Base-by-base conservation (phyloP, 2,888 invertebrate genomes). In the Rhagophthalmus giganteus region DNA sequence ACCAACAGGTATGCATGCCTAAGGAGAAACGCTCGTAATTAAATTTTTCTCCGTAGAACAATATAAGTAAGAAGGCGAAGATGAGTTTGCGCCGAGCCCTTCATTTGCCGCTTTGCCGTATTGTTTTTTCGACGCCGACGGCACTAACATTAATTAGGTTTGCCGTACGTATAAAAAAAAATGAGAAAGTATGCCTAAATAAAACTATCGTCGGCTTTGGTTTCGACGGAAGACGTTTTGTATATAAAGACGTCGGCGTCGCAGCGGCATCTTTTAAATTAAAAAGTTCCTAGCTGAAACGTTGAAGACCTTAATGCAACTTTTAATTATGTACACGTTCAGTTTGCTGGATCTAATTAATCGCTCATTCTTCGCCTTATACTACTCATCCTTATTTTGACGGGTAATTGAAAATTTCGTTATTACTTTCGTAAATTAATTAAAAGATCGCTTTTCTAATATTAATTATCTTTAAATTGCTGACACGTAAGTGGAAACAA, bases 361-460 rank as follows among this genome's bases (percentile, higher is more conserved):
- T 56, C 41, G 49, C 42, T 41, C 38, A 50, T 53, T 56, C 45
- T 13, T 25, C 20, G 45, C 37, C 40, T 31, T 26, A 38, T 20
- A n/a, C n/a, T n/a, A n/a, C n/a, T 45, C 38, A 49, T 39, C 14
- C 32, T 34, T 39, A 50, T 42, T 54, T 56, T 56, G 54, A 56
- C 49, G 52, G 48, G 52, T 54, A 57, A 54, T 54, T 38, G 54
- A 48, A 54, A 59, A 59, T 59, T 59, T 57, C n/a, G 57, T 55
- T 47, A 55, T 54, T 54, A 50, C 42, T 48, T 55, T 55, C 54
- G 32, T 55, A 57, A 59, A 54, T 57, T 55, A 55, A 46, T 47
- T 39, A 32, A 42, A 40, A 33, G 47, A 39, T 38, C 32, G 50
- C 42, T 38, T 53, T 37, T 46, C 44, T 39, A 40, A 52, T 47